Evolutionary conservation across 2,113 vertebrate species (phyloP).

Genomic region (Chaetodon trifascialis): DNA sequence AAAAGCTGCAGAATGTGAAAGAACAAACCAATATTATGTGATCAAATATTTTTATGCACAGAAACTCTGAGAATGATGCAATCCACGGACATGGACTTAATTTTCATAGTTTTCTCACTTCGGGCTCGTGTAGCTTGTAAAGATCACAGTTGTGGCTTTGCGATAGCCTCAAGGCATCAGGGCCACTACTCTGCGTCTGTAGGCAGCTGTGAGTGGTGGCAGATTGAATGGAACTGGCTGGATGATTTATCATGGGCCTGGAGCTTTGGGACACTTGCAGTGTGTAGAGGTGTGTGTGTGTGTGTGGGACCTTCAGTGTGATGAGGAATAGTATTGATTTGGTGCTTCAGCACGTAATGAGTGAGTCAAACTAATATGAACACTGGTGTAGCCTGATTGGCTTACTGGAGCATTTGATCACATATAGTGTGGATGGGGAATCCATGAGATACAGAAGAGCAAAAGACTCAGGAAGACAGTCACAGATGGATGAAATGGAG

Average conservation of each 20-base stretch:
- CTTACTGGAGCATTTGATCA: constrained; percentile 54
- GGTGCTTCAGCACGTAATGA: constrained; percentile 45
- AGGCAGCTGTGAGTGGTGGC: constrained; percentile 61
- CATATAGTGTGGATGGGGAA: constrained; percentile 21
- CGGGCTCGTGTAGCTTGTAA: constrained; percentile 30
- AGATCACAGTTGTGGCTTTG: constrained; percentile 56
- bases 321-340: constrained; percentile 63
- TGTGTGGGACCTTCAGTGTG: constrained; percentile 23
- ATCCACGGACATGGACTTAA: not conserved
- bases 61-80: constrained; percentile 15
- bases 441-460: constrained; percentile 29
- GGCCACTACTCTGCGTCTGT: constrained; percentile 36
- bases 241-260: constrained; percentile 74
- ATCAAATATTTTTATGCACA: constrained; percentile 28
- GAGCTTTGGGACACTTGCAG: constrained; percentile 51
- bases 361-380: constrained; percentile 56
- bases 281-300: constrained; percentile 27
- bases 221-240: constrained; percentile 68
- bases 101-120: constrained; percentile 41
- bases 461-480: constrained; percentile 11
- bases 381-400: constrained; percentile 42
- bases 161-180: constrained; percentile 44
- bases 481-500: constrained; percentile 37
- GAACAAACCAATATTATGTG: not conserved
- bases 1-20: not conserved